Evolutionary conservation across 1,140 invertebrate genomes (phyloP).

Genomic region (Babylonia areolata): DNA sequence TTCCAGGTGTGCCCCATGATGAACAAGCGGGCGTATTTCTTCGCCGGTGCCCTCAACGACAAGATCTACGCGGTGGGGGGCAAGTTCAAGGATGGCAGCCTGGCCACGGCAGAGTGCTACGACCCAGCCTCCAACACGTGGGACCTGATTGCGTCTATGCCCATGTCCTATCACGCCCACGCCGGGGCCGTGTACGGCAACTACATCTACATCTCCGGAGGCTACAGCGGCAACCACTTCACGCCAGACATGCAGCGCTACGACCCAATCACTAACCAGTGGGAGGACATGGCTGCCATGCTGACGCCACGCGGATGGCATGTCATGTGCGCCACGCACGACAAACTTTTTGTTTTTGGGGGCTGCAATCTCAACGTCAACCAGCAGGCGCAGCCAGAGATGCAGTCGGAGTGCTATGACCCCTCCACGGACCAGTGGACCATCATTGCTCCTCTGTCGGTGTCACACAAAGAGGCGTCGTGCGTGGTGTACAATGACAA

Average conservation of each 20-base stretch:
- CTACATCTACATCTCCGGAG: conserved; percentile 74
- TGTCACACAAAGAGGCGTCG: conserved; percentile 76
- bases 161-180: conserved; percentile 75
- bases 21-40: conserved; percentile 76
- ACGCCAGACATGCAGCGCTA: conserved; percentile 75
- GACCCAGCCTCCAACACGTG: conserved; percentile 73
- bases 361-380: conserved; percentile 80
- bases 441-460: conserved; percentile 80
- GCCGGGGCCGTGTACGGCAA: conserved; percentile 73
- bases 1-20: conserved; percentile 73
- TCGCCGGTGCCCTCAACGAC: conserved; percentile 72
- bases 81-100: conserved; percentile 75
- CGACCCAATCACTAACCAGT: conserved; percentile 70
- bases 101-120: conserved; percentile 73
- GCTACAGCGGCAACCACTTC: conserved; percentile 75
- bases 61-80: conserved; percentile 74
- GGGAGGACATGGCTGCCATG: conserved; percentile 76
- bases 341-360: conserved; percentile 86
- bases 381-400: conserved; percentile 83
- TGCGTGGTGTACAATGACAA: conserved; percentile 74
- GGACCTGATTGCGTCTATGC: conserved; percentile 72
- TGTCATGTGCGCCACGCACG: conserved; percentile 78
- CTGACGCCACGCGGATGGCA: conserved; percentile 75
- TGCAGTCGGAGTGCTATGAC: conserved; percentile 85
- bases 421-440: conserved; percentile 82